Evolutionary conservation across 2,888 invertebrate species (phyloP).

Genomic region (Rhagophthalmus giganteus): DNA sequence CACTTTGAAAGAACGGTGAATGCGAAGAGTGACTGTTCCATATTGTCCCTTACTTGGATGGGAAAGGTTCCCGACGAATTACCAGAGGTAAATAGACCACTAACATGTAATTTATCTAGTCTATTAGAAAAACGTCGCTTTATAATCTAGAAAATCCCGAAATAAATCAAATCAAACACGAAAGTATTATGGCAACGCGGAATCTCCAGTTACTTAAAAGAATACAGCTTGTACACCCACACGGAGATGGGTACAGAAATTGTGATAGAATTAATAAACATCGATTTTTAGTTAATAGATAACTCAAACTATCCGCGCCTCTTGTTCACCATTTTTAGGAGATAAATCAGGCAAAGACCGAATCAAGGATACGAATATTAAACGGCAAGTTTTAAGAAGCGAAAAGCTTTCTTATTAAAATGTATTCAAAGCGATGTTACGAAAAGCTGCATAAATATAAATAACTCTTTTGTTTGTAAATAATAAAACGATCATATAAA

Average conservation of each 20-base stretch:
- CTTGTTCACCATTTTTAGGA: too few relatives aligned
- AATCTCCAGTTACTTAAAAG: not conserved
- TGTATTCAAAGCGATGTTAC: too few relatives aligned
- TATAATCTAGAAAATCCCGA: not conserved
- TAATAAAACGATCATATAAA: too few relatives aligned
- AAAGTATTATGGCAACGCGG: too few relatives aligned
- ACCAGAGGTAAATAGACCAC: constrained; percentile 72
- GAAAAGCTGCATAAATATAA: too few relatives aligned
- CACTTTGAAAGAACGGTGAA: constrained; percentile 93
- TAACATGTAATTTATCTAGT: not conserved
- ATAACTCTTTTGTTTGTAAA: too few relatives aligned
- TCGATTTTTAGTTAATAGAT: not conserved
- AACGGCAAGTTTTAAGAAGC: too few relatives aligned
- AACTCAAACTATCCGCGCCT: too few relatives aligned
- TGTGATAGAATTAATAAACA: not conserved
- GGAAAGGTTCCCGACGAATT: constrained; percentile 95
- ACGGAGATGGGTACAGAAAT: not conserved
- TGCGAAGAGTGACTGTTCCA: constrained; percentile 93
- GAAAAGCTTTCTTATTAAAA: too few relatives aligned
- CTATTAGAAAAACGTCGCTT: too few relatives aligned
- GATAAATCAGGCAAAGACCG: too few relatives aligned
- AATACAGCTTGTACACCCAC: not conserved
- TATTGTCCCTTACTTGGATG: constrained; percentile 97
- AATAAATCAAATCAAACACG: not conserved
- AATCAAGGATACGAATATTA: too few relatives aligned